Conservation (phyloP, 2,888 invertebrate species). For the Mamestra brassicae region DNA sequence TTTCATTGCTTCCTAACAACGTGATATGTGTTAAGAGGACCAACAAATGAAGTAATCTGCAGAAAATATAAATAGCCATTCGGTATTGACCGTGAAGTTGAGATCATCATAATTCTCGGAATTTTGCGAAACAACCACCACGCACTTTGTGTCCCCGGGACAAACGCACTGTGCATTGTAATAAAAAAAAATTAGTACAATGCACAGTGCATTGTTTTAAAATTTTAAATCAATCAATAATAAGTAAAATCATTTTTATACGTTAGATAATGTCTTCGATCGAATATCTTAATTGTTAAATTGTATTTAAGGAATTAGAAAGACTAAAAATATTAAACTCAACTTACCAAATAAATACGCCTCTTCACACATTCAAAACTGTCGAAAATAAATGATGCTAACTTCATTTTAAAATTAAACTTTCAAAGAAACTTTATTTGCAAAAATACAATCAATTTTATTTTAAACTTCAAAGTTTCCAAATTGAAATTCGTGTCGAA, state of each 20-base stretch:
- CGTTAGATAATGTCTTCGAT: neutral
- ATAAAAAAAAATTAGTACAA: conserved; percentile 1
- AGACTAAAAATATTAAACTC: neutral
- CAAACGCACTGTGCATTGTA: neutral
- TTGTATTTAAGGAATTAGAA: neutral
- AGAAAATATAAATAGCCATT: conserved; percentile 26
- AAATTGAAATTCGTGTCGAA: conserved; percentile 41
- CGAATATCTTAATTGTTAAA: neutral
- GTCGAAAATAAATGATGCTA: conserved; percentile 72
- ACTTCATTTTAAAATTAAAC: conserved; percentile 66
- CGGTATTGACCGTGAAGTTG: conserved; percentile 64
- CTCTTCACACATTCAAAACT: conserved; percentile 75
- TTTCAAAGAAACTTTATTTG: conserved; percentile 30
- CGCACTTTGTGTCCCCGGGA: conserved; percentile 1
- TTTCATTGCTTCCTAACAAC: conserved; percentile 40
- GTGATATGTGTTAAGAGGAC: neutral
- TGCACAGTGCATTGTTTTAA: neutral
- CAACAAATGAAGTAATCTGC: conserved; percentile 46
- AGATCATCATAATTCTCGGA: conserved; percentile 81
- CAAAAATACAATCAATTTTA: conserved; percentile 10
- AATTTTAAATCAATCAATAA: neutral
- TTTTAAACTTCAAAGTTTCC: conserved; percentile 18
- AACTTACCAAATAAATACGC: conserved; percentile 83
- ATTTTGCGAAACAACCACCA: conserved; percentile 61
- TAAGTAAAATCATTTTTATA: too few species aligned